Base-by-base conservation (phyloP, 2,888 invertebrate species). In the Microplitis manilae region DNA sequence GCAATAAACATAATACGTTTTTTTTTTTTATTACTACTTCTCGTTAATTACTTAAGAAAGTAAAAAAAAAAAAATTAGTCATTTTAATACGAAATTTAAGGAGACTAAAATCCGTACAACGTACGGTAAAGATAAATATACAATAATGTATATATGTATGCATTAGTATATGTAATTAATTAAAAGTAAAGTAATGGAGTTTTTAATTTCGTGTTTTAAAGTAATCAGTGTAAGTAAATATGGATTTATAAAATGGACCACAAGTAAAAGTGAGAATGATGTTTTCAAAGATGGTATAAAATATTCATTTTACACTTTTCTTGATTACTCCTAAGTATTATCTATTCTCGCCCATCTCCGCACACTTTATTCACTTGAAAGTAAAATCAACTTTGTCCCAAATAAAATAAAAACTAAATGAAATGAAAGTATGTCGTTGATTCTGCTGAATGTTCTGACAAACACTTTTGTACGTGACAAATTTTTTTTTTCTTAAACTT, bases 301-400 rank as follows among this genome's bases (percentile, higher is more conserved):
- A 81, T 81, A 81, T 81, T 81, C 81, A 79, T 81, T 79, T 76
- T 39, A 75, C 60, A 72, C 73, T 50, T 69, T 75, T 75, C 79
- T 79, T 81, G 79, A 81, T 81, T 80, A 80, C 80, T 77, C 77
- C 60, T 73, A 76, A 79, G 73, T 60, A 76, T 77, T 75, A 68
- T 71, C 40, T 59, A 60, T 70, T 64, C 40, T 60, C 61, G 64
- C 17, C 62, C 60, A 41, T n/a, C 40, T 39, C 38, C 40, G 15
- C n/a, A 61, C 50, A 50, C 50, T 50, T 50, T 50, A 50, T 50
- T 50, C 50, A 50, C 50, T 62, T 64, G 68, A 67, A 76, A 68
- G n/a, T 64, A 62, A 9, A 71, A 61, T 62, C 64, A 67, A 17
- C 62, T 41, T 77, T 38, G 60, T 62, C 13, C 9, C 41, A 68